Evolutionary conservation across 2,113 vertebrate species (phyloP), one percentile per base, ranked within the genome.

Genomic region (Gambusia holbrooki): DNA sequence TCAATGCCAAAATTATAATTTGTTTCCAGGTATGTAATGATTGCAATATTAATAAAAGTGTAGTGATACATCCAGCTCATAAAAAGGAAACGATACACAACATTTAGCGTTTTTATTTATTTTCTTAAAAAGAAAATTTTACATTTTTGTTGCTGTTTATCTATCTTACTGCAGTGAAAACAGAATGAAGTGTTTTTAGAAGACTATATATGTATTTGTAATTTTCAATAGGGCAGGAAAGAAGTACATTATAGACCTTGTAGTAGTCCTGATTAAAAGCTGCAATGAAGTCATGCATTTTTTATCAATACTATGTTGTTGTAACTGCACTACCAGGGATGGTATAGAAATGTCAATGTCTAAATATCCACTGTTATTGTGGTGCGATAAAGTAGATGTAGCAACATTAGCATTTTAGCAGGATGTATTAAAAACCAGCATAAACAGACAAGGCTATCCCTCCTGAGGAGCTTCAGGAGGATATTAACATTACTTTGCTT

Each of bases 391-490:
- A 72, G 63, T 27, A 29, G 22, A 51, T 45, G 62, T 32, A 9
- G 37, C 19, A 35, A 19, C 30, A 58, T 25, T 33, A 45, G 17
- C 11, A 40, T 42, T 8, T 63, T 22, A 4, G 28, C 32, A 32
- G 54, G 22, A 45, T 3, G 4, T 71, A 27, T 19, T 28, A 66
- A 15, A 32, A 29, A 37, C 22, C 22, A 54, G 15, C 66, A n/a
- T 60, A 60, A 66, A 77, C 13, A 61, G 40, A 70, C 67, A 58
- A 19, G 30, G n/a, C 66, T 48, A 4, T 69, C n/a, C 68, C 61
- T 58, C 73, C n/a, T 51, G 5, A 37, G 76, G 64, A 84, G 35
- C 73, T 68, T 85, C 65, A 80, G 77, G 82, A 82, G 33, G 45
- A 79, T 67, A 70, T 86, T 76, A 77, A 61, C 73, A 69, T 69